These are phyloP conservation scores for Paracentrotus lividus DNA, from an alignment of 53 echinoderm and acorn worm species.

Conservation along the genomic window DNA sequence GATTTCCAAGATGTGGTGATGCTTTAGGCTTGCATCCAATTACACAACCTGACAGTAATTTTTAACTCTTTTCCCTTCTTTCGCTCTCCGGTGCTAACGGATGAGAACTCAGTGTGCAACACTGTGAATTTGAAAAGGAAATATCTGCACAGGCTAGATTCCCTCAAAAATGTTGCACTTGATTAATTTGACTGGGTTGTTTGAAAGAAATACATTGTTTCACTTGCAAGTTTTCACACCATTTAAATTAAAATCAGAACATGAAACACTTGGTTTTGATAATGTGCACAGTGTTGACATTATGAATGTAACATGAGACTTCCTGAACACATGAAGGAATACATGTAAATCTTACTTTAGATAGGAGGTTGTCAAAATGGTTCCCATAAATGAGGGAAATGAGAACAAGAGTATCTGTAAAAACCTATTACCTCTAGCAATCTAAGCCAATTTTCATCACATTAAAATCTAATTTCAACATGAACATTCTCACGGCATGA, in stretches of 20 bases:
- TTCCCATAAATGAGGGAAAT: not conserved
- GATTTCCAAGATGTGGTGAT: not conserved
- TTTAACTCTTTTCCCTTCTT: not conserved
- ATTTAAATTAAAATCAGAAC: constrained; percentile 24
- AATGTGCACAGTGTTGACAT: constrained; percentile 26
- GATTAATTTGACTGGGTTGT: constrained; percentile 15
- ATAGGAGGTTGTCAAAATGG: constrained; percentile 14
- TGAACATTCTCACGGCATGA: not conserved
- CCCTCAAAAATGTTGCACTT: not conserved
- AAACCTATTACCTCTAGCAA: constrained; percentile 13
- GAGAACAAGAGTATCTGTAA: constrained; percentile 14
- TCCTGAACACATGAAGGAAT: not conserved
- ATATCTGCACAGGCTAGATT: not conserved
- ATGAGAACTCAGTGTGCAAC: not conserved
- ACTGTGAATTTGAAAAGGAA: constrained; percentile 10
- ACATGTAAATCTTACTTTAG: not conserved
- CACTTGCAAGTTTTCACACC: not conserved
- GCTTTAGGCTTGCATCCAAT: constrained; percentile 39
- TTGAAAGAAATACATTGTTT: constrained; percentile 21
- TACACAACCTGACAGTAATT: constrained; percentile 18
- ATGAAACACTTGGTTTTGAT: constrained; percentile 10
- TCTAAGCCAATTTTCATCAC: not conserved
- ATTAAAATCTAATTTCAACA: not conserved
- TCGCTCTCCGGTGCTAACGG: constrained; percentile 21
- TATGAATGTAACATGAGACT: constrained; percentile 43